Conservation (phyloP, 37 sponge, comb jelly and placozoan species). For the Spongilla lacustris region DNA sequence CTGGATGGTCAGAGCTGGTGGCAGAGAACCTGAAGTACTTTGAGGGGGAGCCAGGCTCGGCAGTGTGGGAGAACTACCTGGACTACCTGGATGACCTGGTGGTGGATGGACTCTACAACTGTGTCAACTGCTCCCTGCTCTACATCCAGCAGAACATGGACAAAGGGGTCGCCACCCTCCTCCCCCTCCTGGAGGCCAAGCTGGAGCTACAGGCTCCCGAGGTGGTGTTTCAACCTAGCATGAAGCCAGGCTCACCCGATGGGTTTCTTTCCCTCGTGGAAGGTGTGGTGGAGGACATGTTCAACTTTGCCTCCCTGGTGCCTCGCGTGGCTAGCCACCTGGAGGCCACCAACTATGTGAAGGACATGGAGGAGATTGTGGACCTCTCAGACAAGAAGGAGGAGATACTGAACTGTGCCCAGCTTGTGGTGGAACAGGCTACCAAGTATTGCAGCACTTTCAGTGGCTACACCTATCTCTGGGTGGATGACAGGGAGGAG, state of each 20-base stretch:
- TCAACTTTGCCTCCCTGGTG: slow-evolving; percentile 84
- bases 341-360: slow-evolving; percentile 78
- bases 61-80: slow-evolving; percentile 86
- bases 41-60: slow-evolving; percentile 81
- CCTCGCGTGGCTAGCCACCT: slow-evolving; percentile 93
- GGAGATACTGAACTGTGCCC: slow-evolving; percentile 70
- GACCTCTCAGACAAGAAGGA: slow-evolving; percentile 93
- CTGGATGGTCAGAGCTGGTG: slow-evolving; percentile 77
- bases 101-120: slow-evolving; percentile 95
- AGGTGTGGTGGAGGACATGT: slow-evolving; percentile 86
- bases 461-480: slow-evolving; percentile 85
- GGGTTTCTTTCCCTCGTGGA: slow-evolving; percentile 92
- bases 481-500: slow-evolving; percentile 95
- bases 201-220: slow-evolving; percentile 95
- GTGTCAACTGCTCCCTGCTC: slow-evolving; percentile 85
- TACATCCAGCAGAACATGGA: slow-evolving; percentile 92
- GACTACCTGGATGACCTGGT: slow-evolving; percentile 98
- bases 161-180: slow-evolving; percentile 47
- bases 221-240: slow-evolving; percentile 88
- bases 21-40: slow-evolving; percentile 83
- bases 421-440: slow-evolving; percentile 44
- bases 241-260: slow-evolving; percentile 81
- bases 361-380: slow-evolving; percentile 77
- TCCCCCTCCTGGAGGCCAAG: slow-evolving; percentile 89
- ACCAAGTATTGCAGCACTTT: slow-evolving; percentile 78